Evolutionary conservation across 2,888 invertebrate species (phyloP).

Genomic region (Pammene fasciana): DNA sequence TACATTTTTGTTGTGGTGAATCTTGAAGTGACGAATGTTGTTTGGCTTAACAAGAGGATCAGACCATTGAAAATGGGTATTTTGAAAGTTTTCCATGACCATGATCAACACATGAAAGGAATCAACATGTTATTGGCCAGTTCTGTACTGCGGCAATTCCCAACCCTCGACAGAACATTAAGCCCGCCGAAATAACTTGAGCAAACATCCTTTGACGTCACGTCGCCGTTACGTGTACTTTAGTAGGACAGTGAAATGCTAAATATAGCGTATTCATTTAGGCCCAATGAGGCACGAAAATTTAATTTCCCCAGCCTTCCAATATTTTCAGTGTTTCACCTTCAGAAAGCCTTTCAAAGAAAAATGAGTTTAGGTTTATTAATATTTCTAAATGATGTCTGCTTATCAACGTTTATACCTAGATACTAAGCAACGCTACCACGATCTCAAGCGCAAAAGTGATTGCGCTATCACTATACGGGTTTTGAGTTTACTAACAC

Average conservation of each 20-base stretch:
- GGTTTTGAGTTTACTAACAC: too few species aligned
- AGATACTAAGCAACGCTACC: too few species aligned
- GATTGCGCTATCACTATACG: too few species aligned
- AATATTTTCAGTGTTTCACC: conserved; percentile 11
- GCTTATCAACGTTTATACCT: too few species aligned
- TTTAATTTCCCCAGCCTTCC: conserved; percentile 13
- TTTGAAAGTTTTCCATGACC: too few species aligned
- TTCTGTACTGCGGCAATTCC: conserved; percentile 6
- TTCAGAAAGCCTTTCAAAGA: neutral
- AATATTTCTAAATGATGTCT: neutral
- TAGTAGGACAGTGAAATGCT: conserved; percentile 28
- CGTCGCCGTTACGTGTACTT: conserved; percentile 47
- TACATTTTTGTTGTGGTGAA: too few species aligned
- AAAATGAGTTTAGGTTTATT: conserved; percentile 1
- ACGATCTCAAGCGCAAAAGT: too few species aligned
- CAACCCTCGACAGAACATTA: conserved; percentile 54
- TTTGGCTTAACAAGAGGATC: too few species aligned
- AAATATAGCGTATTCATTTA: conserved; percentile 28
- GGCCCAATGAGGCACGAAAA: conserved; percentile 4
- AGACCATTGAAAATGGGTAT: too few species aligned
- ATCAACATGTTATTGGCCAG: neutral
- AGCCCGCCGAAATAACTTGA: conserved; percentile 45
- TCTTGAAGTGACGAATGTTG: too few species aligned
- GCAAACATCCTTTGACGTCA: conserved; percentile 66
- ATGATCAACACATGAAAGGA: too few species aligned